Evolutionary conservation across 2,797 vertebrate species (phyloP).

Genomic region (Gadopsis bispinosus): DNA sequence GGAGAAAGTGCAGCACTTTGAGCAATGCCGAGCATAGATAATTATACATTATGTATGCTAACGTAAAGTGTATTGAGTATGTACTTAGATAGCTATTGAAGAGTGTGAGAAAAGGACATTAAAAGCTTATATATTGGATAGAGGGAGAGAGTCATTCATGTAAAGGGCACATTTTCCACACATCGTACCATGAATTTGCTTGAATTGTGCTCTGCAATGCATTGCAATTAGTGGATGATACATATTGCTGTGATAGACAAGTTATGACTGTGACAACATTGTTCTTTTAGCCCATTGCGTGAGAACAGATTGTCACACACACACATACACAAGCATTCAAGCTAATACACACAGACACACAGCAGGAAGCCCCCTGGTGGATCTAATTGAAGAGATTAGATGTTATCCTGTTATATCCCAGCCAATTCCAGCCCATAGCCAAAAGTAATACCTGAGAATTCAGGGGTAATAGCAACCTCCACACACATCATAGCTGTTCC

Average conservation of each 20-base stretch:
- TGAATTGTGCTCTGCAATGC: constrained; percentile 22
- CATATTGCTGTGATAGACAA: constrained; percentile 37
- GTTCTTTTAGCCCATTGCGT: constrained; percentile 25
- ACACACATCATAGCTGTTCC: constrained; percentile 70
- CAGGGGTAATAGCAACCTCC: constrained; percentile 75
- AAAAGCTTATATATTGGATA: constrained; percentile 49
- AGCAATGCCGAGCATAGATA: constrained; percentile 62
- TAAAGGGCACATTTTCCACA: constrained; percentile 47
- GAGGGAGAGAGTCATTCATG: constrained; percentile 38
- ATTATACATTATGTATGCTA: constrained; percentile 71
- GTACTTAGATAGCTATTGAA: constrained; percentile 60
- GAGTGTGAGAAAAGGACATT: constrained; percentile 59
- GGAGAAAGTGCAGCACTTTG: constrained; percentile 67
- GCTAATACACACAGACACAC: constrained; percentile 41
- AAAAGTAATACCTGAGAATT: constrained; percentile 78
- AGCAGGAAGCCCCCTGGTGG: constrained; percentile 69
- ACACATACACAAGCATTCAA: not conserved
- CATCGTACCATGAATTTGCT: constrained; percentile 20
- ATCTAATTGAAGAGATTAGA: constrained; percentile 86
- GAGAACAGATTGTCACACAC: constrained; percentile 19
- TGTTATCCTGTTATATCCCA: constrained; percentile 82
- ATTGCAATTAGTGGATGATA: constrained; percentile 49
- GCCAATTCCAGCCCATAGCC: constrained; percentile 81
- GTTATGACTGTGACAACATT: constrained; percentile 36
- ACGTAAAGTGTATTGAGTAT: constrained; percentile 66